Conservation (phyloP, 2,797 vertebrate species). For the Anas capensis region DNA sequence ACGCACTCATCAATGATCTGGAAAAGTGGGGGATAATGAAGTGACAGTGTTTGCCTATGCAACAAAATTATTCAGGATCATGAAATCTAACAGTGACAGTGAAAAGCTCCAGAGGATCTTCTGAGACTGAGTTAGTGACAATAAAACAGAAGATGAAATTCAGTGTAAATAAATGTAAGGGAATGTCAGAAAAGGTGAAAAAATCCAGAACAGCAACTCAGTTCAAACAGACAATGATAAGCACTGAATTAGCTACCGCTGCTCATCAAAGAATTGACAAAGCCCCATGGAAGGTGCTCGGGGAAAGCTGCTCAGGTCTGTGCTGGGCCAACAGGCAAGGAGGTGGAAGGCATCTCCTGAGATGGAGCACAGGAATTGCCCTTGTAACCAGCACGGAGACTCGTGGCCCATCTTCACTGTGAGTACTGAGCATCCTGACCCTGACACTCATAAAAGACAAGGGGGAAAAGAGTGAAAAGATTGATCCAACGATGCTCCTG, state of each 20-base stretch:
- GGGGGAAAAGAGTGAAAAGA: neutral
- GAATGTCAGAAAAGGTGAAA: constrained; percentile 29
- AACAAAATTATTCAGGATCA: constrained; percentile 70
- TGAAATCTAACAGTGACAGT: constrained; percentile 62
- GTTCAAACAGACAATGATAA: neutral
- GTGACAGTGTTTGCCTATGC: constrained; percentile 60
- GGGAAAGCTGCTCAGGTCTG: neutral
- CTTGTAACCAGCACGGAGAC: neutral
- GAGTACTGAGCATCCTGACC: neutral
- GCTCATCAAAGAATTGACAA: neutral
- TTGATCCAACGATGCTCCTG: neutral
- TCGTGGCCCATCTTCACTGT: accelerated
- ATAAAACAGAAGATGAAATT: constrained; percentile 60
- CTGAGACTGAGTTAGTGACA: constrained; percentile 34
- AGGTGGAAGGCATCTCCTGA: accelerated
- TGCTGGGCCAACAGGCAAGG: neutral
- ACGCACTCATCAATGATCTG: neutral
- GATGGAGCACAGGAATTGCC: neutral
- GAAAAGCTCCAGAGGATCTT: constrained; percentile 68
- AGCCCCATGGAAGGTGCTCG: accelerated
- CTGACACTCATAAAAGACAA: neutral
- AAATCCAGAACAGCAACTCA: neutral
- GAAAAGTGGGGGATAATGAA: constrained; percentile 57
- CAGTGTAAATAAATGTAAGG: constrained; percentile 53
- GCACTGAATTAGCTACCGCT: neutral